Evolutionary conservation across 2,113 vertebrate genomes (phyloP).

Genomic region (Taurulus bubalis): DNA sequence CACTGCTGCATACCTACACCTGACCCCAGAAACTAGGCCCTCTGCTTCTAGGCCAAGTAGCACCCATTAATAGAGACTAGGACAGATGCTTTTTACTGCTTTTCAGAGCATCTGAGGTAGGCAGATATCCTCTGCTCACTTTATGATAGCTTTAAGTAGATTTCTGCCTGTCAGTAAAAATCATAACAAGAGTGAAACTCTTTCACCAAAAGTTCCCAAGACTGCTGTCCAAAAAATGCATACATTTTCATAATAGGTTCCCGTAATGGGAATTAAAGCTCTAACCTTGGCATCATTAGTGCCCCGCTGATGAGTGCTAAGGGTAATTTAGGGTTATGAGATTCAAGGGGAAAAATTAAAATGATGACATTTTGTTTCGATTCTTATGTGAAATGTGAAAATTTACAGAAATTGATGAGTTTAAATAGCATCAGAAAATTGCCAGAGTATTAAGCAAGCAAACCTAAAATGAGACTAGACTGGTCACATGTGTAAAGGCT

Average conservation of each 20-base stretch:
- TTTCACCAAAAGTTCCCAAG: slow-evolving; percentile 17
- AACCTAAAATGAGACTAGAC: neutral
- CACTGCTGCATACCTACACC: slow-evolving; percentile 68
- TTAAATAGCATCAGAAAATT: neutral
- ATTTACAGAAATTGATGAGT: neutral
- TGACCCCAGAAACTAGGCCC: slow-evolving; percentile 82
- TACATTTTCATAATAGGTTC: slow-evolving; percentile 18
- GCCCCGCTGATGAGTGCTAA: neutral
- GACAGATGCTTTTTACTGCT: slow-evolving; percentile 64
- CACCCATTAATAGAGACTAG: slow-evolving; percentile 82
- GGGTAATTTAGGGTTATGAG: slow-evolving; percentile 14
- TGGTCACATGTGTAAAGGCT: neutral
- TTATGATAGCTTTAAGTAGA: slow-evolving; percentile 33
- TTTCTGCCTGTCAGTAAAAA: slow-evolving; percentile 32
- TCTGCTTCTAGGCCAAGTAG: slow-evolving; percentile 80
- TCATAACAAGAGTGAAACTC: slow-evolving; percentile 34
- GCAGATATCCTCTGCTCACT: slow-evolving; percentile 44
- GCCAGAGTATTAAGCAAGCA: neutral
- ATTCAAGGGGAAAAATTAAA: neutral
- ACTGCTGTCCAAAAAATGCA: slow-evolving; percentile 4
- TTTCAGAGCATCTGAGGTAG: slow-evolving; percentile 59
- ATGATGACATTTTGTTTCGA: neutral
- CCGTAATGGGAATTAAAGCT: slow-evolving; percentile 7
- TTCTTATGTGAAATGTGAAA: neutral
- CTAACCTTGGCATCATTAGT: neutral